Percentiles rank a stretch among this genome's conserved stretches.
Evolutionary conservation across 2,888 invertebrate genomes (phyloP).

Genomic region (Phengaris alcon): DNA sequence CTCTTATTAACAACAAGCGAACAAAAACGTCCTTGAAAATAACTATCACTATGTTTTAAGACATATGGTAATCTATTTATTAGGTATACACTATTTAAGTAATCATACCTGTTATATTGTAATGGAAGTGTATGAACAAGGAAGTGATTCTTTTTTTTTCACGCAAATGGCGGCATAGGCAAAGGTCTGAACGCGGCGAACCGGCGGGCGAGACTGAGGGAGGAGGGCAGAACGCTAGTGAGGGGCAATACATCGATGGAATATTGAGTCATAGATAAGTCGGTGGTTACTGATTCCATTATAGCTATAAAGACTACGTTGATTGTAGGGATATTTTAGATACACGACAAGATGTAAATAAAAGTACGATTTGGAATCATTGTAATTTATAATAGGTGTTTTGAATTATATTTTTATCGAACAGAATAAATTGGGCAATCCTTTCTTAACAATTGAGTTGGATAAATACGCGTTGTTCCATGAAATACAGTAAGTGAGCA

Average conservation of each 20-base stretch:
- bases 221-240: constrained; percentile 41
- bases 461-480: background rate
- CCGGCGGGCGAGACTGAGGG: constrained; percentile 62
- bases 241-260: constrained; percentile 31
- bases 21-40: constrained; percentile 48
- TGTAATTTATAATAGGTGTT: too few relatives aligned
- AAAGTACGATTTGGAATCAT: too few relatives aligned
- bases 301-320: too few relatives aligned
- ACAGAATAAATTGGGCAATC: too few relatives aligned
- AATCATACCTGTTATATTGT: constrained; percentile 31
- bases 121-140: constrained; percentile 42
- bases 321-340: too few relatives aligned
- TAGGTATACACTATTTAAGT: background rate
- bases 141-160: constrained; percentile 48
- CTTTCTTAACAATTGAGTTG: background rate
- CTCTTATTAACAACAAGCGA: constrained; percentile 39
- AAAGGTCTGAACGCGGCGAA: constrained; percentile 53
- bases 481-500: background rate
- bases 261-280: background rate
- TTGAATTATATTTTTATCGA: too few relatives aligned
- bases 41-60: constrained; percentile 30
- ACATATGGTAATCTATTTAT: background rate
- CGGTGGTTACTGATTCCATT: background rate
- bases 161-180: constrained; percentile 56
- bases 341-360: too few relatives aligned